Evolutionary conservation across 1,140 invertebrate species (phyloP).

Genomic region (Hypsibius dujardini): DNA sequence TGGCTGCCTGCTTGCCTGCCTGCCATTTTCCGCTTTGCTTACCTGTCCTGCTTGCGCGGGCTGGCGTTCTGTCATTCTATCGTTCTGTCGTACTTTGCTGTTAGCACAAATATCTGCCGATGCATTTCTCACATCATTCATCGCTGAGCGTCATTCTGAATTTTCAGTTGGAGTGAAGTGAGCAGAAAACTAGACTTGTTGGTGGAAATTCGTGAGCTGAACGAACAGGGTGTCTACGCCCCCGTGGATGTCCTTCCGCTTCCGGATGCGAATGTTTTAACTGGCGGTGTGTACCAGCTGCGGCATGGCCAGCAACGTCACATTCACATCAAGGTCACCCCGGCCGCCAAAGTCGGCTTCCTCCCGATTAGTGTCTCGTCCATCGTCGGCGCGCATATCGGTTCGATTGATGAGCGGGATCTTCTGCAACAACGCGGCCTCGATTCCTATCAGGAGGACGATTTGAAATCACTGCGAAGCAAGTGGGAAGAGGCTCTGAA

Average conservation of each 20-base stretch:
- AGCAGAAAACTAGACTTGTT: conserved; percentile 83
- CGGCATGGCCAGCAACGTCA: conserved; percentile 74
- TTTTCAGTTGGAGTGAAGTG: conserved; percentile 67
- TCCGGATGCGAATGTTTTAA: conserved; percentile 39
- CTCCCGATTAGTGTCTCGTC: conserved; percentile 84
- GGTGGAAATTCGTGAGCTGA: conserved; percentile 70
- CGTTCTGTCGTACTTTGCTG: no score
- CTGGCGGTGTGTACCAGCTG: conserved; percentile 84
- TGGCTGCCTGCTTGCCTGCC: no score
- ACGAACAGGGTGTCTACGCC: conserved; percentile 68
- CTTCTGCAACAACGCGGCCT: conserved; percentile 59
- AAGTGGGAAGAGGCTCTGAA: conserved; percentile 82
- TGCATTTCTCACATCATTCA: no score
- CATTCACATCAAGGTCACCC: conserved; percentile 59
- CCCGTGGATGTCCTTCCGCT: conserved; percentile 65
- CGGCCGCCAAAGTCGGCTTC: conserved; percentile 77
- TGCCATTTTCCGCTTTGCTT: no score
- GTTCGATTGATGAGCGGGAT: conserved; percentile 53
- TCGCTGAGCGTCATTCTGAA: no score
- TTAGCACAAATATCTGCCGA: no score
- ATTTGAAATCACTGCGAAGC: conserved; percentile 63
- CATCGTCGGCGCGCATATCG: conserved; percentile 68
- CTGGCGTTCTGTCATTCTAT: no score
- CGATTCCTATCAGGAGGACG: conserved; percentile 95
- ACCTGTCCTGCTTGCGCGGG: no score